Percentiles rank a stretch among this genome's conserved stretches.
phyloP scores from a whole-genome alignment of 2,797 vertebrate species.

The Harpagifer antarcticus region DNA sequence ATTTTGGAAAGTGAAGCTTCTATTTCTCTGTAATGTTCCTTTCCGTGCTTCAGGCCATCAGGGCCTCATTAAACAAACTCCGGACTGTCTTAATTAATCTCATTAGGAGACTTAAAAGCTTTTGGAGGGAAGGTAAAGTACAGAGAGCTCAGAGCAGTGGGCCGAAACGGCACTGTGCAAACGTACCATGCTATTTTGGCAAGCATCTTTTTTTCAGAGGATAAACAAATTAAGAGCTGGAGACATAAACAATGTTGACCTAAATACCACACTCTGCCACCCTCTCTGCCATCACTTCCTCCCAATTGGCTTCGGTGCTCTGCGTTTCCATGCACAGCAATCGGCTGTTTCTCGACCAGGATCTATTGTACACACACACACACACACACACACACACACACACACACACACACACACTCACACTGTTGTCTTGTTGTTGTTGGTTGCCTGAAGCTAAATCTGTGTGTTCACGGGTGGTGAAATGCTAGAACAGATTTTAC shows the following conservation, averaged over 20 bases:
- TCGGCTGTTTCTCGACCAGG: constrained; percentile 21
- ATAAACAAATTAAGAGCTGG: constrained; percentile 63
- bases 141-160: constrained; percentile 44
- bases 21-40: constrained; percentile 44
- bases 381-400: constrained; percentile 19
- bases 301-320: constrained; percentile 37
- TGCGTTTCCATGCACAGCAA: constrained; percentile 20
- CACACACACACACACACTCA: constrained; percentile 11
- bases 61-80: constrained; percentile 78
- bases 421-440: constrained; percentile 17
- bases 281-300: constrained; percentile 22
- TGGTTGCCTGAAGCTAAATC: constrained; percentile 11
- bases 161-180: constrained; percentile 32
- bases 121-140: constrained; percentile 59
- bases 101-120: constrained; percentile 76
- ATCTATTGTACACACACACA: constrained; percentile 29
- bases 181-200: constrained; percentile 38
- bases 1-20: constrained; percentile 41
- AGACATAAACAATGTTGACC: constrained; percentile 68
- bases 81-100: constrained; percentile 80
- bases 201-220: constrained; percentile 38
- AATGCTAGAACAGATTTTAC: not conserved
- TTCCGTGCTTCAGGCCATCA: constrained; percentile 64
- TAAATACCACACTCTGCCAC: constrained; percentile 54
- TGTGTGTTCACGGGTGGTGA: constrained; percentile 6